These are phyloP conservation scores for Leptothorax acervorum DNA, from an alignment of 2,888 invertebrate genomes.

Conservation along the genomic window DNA sequence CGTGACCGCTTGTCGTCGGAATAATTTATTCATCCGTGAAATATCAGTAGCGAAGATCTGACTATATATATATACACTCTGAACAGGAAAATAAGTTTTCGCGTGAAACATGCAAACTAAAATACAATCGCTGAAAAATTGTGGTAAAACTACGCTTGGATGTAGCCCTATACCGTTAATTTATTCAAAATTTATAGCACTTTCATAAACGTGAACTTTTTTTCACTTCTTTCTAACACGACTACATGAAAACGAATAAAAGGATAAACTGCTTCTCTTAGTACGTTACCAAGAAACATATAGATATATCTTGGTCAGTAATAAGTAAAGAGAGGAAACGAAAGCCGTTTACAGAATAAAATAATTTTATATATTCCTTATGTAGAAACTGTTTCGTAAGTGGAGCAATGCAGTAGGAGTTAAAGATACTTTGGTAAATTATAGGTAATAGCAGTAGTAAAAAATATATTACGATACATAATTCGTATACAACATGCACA, in stretches of 20 bases:
- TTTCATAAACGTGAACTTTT: neutral
- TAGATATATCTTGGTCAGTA: neutral
- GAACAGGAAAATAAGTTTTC: slow-evolving; percentile 9
- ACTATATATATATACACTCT: slow-evolving; percentile 23
- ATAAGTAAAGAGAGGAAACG: neutral
- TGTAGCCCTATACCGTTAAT: neutral
- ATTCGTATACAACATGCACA: neutral
- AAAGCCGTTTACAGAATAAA: neutral
- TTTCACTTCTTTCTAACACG: neutral
- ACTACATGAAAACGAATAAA: neutral
- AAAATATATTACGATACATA: neutral
- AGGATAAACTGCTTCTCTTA: neutral
- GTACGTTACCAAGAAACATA: neutral
- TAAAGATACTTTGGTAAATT: neutral
- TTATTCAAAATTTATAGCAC: neutral
- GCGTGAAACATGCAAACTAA: neutral
- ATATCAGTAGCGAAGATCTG: slow-evolving; percentile 35
- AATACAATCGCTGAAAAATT: neutral
- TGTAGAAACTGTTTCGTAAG: neutral
- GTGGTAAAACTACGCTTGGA: neutral
- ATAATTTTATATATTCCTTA: neutral
- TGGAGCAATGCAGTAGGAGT: neutral
- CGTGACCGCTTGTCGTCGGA: slow-evolving; percentile 45
- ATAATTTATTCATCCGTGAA: slow-evolving; percentile 32
- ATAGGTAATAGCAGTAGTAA: neutral